Percentiles rank a stretch among this genome's conserved stretches.
Evolutionary conservation across 2,113 vertebrate genomes (phyloP).

Genomic region (Lophura nycthemera): DNA sequence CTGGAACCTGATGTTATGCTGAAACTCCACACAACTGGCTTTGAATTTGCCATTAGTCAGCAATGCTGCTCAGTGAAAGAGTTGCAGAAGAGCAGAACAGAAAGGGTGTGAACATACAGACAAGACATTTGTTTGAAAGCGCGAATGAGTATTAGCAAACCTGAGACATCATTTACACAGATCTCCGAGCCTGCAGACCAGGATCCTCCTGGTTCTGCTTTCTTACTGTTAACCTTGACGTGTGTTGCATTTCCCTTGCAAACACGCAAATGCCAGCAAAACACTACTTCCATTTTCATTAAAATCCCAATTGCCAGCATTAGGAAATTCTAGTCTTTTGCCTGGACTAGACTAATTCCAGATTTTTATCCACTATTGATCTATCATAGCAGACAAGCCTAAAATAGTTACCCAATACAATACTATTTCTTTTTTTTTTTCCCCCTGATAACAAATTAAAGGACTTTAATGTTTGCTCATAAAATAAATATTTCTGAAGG

Average conservation of each 20-base stretch:
- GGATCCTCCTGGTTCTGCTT: neutral
- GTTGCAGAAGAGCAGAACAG: neutral
- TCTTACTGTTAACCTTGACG: neutral
- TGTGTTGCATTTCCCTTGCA: neutral
- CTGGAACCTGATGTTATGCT: neutral
- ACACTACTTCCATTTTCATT: neutral
- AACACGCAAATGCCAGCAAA: neutral
- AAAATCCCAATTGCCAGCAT: neutral
- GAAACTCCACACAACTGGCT: neutral
- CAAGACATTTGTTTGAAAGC: neutral
- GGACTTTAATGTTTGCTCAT: neutral
- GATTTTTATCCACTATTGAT: neutral
- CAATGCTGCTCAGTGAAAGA: neutral
- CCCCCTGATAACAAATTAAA: neutral
- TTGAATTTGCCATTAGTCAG: neutral
- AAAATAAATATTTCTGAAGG: constrained; percentile 23
- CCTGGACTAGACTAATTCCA: neutral
- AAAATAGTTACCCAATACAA: neutral
- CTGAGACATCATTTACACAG: neutral
- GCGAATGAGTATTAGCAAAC: neutral
- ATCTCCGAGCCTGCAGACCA: neutral
- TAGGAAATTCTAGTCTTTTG: neutral
- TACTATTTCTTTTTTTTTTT: neutral
- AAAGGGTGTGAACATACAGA: neutral
- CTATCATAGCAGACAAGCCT: neutral